phyloP scores from a whole-genome alignment of 2,888 invertebrate species.

The Harpalus rubripes region DNA sequence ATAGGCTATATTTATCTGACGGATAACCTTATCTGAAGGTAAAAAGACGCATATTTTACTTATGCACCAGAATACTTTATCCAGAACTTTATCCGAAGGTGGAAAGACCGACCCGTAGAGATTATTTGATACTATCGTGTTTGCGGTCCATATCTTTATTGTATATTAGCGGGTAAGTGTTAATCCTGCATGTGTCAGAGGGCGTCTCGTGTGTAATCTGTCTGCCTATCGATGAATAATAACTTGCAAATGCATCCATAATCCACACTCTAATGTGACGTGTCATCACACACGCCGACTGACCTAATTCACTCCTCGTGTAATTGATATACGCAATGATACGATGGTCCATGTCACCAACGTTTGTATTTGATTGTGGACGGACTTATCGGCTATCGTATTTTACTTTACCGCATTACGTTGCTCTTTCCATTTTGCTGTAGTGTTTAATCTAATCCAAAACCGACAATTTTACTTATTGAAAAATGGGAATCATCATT shows the following conservation, averaged over 20 bases:
- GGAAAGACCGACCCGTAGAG: no score
- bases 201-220: slow-evolving; percentile 37
- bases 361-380: slow-evolving; percentile 22
- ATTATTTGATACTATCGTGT: no score
- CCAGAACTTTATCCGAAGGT: no score
- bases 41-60: no score
- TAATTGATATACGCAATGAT: slow-evolving; percentile 51
- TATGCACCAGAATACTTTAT: no score
- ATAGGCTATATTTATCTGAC: no score
- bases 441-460: no score
- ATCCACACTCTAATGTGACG: slow-evolving; percentile 51
- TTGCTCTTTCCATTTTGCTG: no score
- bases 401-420: no score
- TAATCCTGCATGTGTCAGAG: slow-evolving; percentile 8
- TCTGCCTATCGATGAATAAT: slow-evolving; percentile 56
- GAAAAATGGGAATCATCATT: no score
- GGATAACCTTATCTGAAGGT: no score
- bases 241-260: slow-evolving; percentile 55
- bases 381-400: background rate
- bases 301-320: slow-evolving; percentile 24
- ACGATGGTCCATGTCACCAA: slow-evolving; percentile 17
- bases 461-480: no score
- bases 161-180: slow-evolving; percentile 1
- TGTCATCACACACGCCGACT: slow-evolving; percentile 45
- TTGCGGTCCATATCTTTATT: background rate